Base-by-base conservation (phyloP, 2,113 vertebrate genomes). In the Cebus imitator region DNA sequence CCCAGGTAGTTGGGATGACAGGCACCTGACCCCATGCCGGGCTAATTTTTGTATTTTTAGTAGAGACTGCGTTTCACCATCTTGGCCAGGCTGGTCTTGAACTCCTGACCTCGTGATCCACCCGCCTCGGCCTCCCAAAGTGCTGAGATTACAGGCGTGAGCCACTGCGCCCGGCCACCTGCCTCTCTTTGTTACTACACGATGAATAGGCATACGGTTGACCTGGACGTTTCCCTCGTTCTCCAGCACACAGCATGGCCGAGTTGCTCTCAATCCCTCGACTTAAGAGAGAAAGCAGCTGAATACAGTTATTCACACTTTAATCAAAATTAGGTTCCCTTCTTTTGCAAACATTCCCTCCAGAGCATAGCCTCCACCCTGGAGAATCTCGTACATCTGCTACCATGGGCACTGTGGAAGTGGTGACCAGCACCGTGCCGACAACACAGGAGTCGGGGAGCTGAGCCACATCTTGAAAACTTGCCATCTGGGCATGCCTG, bases 291-390 rank as follows among this genome's bases (percentile, higher is more conserved):
- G 61, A 48, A 83, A 91, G 73, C 57, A 11, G 72, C 85, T 72
- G 72, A 57, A 64, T n/a, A 17, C 18, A 50, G 86, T 57, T 61
- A 55, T 37, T 95, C 61, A 78, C 95, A 90, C 73, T 85, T 83
- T 76, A 95, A 87, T 97, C 82, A 86, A 79, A 92, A 75, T 64
- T 52, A 92, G 88, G 79, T 75, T 30, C 76, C 30, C 73, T 55
- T 80, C 70, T 72, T 96, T 68, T 55, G 68, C 91, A 61, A 94
- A 72, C 61, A 81, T 6, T 78, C 57, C 4, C 17, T n/a, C 55
- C 66, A 3, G 58, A 88, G 92, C 61, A 21, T 13, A 37, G 61
- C 27, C 16, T 84, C 85, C 6, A 35, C 37, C 16, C 87, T 27
- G 78, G 73, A 76, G 68, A 82, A 43, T 17, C 45, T 80, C 21